These are phyloP conservation scores for Luehdorfia chinensis DNA, from an alignment of 1,140 invertebrate species.

Conservation along the genomic window DNA sequence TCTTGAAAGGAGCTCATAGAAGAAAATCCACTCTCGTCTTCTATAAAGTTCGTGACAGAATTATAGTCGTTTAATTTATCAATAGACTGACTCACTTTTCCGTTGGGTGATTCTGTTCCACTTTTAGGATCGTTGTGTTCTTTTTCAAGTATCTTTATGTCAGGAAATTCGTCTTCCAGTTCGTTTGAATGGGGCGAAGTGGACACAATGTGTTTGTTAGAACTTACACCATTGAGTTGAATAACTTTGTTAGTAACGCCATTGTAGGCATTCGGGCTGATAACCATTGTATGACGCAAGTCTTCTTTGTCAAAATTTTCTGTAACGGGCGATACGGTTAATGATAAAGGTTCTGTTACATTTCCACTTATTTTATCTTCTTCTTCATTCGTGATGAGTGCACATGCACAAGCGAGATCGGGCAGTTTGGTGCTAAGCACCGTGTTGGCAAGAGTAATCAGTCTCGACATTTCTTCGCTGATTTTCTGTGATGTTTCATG, in stretches of 20 bases:
- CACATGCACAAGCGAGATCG: conserved; percentile 51
- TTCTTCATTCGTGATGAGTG: conserved; percentile 24
- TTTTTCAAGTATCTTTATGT: conserved; percentile 64
- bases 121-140: conserved; percentile 29
- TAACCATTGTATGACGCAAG: conserved; percentile 30
- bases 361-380: conserved; percentile 25
- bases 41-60: conserved; percentile 69
- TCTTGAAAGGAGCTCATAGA: conserved; percentile 90
- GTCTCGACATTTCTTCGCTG: conserved; percentile 59
- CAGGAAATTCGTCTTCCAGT: conserved; percentile 57
- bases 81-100: conserved; percentile 47
- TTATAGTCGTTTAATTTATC: conserved; percentile 58
- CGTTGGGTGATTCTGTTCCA: conserved; percentile 25
- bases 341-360: conserved; percentile 26
- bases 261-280: conserved; percentile 30
- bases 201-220: conserved; percentile 42
- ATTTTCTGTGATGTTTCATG: conserved; percentile 53
- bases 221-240: conserved; percentile 33
- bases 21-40: conserved; percentile 90
- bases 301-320: conserved; percentile 39
- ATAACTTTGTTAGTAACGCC: conserved; percentile 35
- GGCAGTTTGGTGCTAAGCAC: conserved; percentile 66
- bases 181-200: conserved; percentile 33
- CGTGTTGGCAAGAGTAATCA: conserved; percentile 71
- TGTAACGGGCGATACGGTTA: conserved; percentile 23